Evolutionary conservation across 2,113 vertebrate species (phyloP), one percentile per base, ranked within the genome.

Genomic region (Alaudala cheleensis): DNA sequence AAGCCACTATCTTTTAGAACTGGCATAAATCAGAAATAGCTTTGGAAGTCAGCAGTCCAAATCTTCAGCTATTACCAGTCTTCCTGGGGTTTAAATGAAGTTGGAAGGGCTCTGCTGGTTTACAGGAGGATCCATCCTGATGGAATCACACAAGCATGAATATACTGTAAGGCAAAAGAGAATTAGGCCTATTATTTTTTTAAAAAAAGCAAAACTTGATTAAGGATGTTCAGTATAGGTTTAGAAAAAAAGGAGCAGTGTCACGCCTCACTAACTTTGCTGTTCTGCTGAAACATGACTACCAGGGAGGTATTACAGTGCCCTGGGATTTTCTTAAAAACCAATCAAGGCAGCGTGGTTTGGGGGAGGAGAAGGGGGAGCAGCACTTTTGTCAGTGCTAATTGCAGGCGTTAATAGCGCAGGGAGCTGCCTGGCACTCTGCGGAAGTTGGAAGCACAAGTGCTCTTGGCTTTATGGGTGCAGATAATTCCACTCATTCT

Each of bases 121-220:
- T 87, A 65, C 77, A 85, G 57, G 73, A 91, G 72, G 93, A 82
- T 87, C 33, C 0, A 3, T 58, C 87, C 85, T 92, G 90, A 77
- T 91, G 95, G 90, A 94, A 62, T 91, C 89, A 89, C 87, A 81
- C 81, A 88, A 80, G 91, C 92, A 66, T 96, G 95, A 95, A 85
- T 88, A 82, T 70, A 65, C 70, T 92, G 85, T 92, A 89, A 81
- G 80, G 71, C 85, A 73, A 79, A 85, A 82, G 94, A 95, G 94
- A 96, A 96, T 93, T 93, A 96, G 81, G 81, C 49, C 86, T 73
- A 81, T 97, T 97, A 95, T 96, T 97, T 96, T 97, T 95, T 97
- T 39, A 47, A 95, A 89, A 89, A 96, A 96, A 95, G 82, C 96
- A 91, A 93, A 93, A 88, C 92, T 91, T 97, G 94, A 97, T 97